Base-by-base conservation (phyloP, 2,888 invertebrate genomes). In the Epirrita christyi region DNA sequence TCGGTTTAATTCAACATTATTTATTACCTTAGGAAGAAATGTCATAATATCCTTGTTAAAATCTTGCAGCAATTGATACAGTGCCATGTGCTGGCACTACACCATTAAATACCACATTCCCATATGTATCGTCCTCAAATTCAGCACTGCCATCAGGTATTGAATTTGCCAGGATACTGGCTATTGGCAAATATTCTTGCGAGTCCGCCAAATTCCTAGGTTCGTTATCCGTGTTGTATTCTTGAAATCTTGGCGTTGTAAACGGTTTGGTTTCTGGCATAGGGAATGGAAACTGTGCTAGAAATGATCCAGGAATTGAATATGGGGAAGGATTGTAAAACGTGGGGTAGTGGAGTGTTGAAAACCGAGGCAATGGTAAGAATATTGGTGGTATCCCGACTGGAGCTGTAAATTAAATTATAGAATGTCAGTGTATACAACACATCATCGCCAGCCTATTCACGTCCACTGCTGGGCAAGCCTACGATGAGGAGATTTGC, bases 61-160 rank as follows among this genome's bases (percentile, higher is more conserved):
- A 70, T 47, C 21, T 58, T 2, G 61, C 61, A 9, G 55, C 55
- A 49, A 70, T 64, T 0, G 42, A 58, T 10, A 70, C 55, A 36
- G 49, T 47, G 0, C 70, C 70, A 28, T 45, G 46, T 0, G 61
- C 63, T 13, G 65, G 62, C 11, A 68, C 50, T 13, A 59, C 34
- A 11, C 59, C 62, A 44, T 46, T 42, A 29, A 61, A 58, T 0
- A 27, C 29, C 7, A 34, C 13, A 7, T 46, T 40, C 7, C 45
- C 59, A 9, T 42, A 9, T 11, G 49, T 37, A 15, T 42, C 46
- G 1, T 7, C 10, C 0, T n/a, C 9, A n/a, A 3, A 14, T 9
- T 45, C 14, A 9, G 10, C 40, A 42, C 27, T 42, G 21, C 38
- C 47, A 38, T 32, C 1, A 10, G 21, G 8, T n/a, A 11, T 6